phyloP scores from a whole-genome alignment of 2,797 vertebrate species.

The Thripadectes ignobilis region DNA sequence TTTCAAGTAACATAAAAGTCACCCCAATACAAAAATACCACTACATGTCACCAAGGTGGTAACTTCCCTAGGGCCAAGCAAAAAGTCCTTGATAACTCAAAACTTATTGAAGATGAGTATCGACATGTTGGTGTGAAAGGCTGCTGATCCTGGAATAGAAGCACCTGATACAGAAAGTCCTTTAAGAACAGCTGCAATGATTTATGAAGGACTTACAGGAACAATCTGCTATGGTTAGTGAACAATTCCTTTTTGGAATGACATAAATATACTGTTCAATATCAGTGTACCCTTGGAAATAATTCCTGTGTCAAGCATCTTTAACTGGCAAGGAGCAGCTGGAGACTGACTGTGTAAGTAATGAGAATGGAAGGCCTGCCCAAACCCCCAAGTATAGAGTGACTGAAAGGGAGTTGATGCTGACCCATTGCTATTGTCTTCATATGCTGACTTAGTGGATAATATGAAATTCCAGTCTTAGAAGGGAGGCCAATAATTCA shows the following conservation, averaged over 20 bases:
- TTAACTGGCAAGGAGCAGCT: not conserved
- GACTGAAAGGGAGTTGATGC: not conserved
- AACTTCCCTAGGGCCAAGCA: not conserved
- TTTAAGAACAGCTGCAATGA: not conserved
- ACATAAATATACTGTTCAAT: not conserved
- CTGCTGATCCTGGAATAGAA: not conserved
- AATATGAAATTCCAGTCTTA: not conserved
- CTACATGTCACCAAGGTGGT: not conserved
- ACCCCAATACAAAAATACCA: not conserved
- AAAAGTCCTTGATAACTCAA: not conserved
- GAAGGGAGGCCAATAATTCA: not conserved
- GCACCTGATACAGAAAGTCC: not conserved
- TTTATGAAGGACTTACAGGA: not conserved
- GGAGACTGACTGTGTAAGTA: not conserved
- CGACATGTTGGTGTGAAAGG: not conserved
- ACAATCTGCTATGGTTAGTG: not conserved
- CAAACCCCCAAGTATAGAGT: not conserved
- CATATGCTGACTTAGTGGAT: not conserved
- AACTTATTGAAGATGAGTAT: not conserved
- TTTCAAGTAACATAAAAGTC: not conserved
- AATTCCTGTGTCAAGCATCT: not conserved
- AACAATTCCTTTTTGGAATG: not conserved
- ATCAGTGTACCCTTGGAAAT: not conserved
- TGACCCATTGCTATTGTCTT: not conserved
- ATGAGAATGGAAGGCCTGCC: not conserved